Conservation (phyloP, 2,888 invertebrate species). For the Gymnocheta viridis region DNA sequence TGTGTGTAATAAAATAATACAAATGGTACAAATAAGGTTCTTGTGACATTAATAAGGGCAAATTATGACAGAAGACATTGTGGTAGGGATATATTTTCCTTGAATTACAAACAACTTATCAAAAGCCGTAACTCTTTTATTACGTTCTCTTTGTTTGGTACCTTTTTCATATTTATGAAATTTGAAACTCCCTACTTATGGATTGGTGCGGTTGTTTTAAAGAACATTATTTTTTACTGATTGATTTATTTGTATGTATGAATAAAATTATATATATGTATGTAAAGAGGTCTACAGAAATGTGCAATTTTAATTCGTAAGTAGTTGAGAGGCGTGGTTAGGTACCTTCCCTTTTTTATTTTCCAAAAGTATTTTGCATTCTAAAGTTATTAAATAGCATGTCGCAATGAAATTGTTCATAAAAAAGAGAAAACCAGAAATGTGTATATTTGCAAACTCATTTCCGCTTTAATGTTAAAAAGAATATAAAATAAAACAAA, state of each 20-base stretch:
- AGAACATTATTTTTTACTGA: slow-evolving; percentile 16
- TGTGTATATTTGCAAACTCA: slow-evolving; percentile 53
- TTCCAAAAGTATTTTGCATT: slow-evolving; percentile 51
- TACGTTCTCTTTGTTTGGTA: slow-evolving; percentile 15
- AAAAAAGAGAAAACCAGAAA: background rate
- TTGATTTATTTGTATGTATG: slow-evolving; percentile 44
- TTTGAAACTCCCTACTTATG: slow-evolving; percentile 70
- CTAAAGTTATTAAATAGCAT: slow-evolving; percentile 61
- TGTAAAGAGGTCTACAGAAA: slow-evolving; percentile 22
- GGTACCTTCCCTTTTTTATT: slow-evolving; percentile 18
- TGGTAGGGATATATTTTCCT: slow-evolving; percentile 55
- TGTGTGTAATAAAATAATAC: slow-evolving; percentile 30
- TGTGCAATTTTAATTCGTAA: slow-evolving; percentile 49
- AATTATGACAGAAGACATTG: slow-evolving; percentile 72
- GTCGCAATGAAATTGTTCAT: slow-evolving; percentile 7
- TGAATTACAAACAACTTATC: slow-evolving; percentile 56
- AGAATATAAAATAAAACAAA: slow-evolving; percentile 5
- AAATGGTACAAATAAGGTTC: slow-evolving; percentile 61
- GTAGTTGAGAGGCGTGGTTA: slow-evolving; percentile 56
- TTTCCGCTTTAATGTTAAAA: slow-evolving; percentile 44
- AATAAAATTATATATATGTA: slow-evolving; percentile 19
- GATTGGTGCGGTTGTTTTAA: slow-evolving; percentile 67
- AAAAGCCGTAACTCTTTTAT: slow-evolving; percentile 64
- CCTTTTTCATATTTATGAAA: slow-evolving; percentile 59
- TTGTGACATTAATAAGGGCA: slow-evolving; percentile 72